Base-by-base conservation (phyloP, 37 sponge, comb jelly and placozoan genomes). In the Hexactinellida sp. region DNA sequence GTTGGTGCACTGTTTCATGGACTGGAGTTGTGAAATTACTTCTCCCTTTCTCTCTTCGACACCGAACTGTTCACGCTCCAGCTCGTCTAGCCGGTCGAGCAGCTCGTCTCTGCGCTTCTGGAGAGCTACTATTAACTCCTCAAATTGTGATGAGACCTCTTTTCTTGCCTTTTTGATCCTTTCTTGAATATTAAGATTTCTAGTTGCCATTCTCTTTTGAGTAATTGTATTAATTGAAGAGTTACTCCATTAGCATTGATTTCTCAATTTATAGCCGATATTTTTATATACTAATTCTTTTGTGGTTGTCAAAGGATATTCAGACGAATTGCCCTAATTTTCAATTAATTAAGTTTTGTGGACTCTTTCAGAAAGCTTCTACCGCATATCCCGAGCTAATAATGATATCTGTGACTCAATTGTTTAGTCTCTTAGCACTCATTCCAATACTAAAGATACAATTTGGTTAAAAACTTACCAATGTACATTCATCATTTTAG, bases 51-150 rank as follows among this genome's bases (percentile, higher is more conserved):
- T 63, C 13, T 63, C 76, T 63, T 63, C 76, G 3, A 25, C 76
- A 21, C 76, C 76, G 34, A 63, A 63, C 76, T 63, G 76, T 63
- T 63, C 76, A 25, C 76, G 76, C 13, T 63, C 76, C 13, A 63
- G 13, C 13, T 63, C 76, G 34, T 63, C 76, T 23, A 63, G 13
- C 13, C 76, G 76, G 13, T 63, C 76, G 28, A 63, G 30, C 13
- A 63, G 30, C 13, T 63, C 76, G 34, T 63, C 76, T 63, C 76
- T 10, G 3, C 76, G 3, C 30, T n/a, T 63, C 30, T 63, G 28
- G 30, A 63, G 76, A 32, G 76, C 13, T 32, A 25, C 28, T 5
- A 63, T 63, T 25, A 63, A n/a, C 76, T 63, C 76, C 13, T 63
- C 76, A n/a, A 63, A 63, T 28, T 63, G 76, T 63, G 34, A 23